Conservation (phyloP, 2,113 vertebrate genomes). For the Eudyptes chrysolophus region DNA sequence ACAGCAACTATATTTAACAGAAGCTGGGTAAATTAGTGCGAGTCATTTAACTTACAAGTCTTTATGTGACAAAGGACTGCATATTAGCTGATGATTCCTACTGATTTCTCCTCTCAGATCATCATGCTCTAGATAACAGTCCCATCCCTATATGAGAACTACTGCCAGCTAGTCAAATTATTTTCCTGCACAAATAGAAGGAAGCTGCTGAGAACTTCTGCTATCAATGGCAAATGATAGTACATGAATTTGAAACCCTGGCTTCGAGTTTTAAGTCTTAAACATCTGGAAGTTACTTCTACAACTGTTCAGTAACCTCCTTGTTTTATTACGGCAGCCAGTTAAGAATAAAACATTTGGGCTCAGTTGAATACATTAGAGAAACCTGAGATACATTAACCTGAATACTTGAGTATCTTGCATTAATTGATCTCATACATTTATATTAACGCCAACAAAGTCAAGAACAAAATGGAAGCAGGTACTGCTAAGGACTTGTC, state of each 20-base stretch:
- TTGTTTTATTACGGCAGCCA: neutral
- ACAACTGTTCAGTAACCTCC: neutral
- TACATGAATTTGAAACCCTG: neutral
- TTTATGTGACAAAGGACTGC: neutral
- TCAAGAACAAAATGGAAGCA: neutral
- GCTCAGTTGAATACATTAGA: neutral
- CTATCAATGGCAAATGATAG: neutral
- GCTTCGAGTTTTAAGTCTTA: neutral
- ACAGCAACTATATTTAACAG: neutral
- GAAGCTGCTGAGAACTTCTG: neutral
- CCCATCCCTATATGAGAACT: neutral
- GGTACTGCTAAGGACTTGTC: neutral
- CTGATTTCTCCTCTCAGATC: neutral
- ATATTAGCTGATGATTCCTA: neutral
- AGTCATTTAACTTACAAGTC: neutral
- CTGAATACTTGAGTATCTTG: neutral
- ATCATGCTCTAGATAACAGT: neutral
- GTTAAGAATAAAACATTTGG: neutral
- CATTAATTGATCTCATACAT: neutral
- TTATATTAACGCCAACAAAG: neutral
- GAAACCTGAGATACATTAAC: neutral
- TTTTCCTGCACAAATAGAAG: neutral
- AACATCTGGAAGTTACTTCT: neutral
- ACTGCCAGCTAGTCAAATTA: neutral
- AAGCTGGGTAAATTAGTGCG: neutral